Base-by-base conservation (phyloP, 2,888 invertebrate genomes). In the Troglohyphantes excavatus region DNA sequence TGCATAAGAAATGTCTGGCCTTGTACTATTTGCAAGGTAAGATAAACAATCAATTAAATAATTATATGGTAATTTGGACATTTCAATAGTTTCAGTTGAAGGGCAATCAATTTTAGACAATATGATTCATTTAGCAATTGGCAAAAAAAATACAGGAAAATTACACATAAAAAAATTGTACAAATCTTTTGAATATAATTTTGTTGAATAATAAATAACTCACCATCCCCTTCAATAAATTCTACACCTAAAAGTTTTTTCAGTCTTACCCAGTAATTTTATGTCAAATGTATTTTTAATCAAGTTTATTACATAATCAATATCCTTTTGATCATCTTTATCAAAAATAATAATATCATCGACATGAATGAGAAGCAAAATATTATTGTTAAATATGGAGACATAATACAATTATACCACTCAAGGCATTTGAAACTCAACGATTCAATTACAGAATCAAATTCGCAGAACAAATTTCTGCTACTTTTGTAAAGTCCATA, bases 261-360 rank as follows among this genome's bases (percentile, higher is more conserved):
- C n/a, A n/a, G 39, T 68, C 33, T n/a, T 68, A 19, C 68, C 39
- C 21, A 68, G n/a, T 2, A 33, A 7, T 68, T 68, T 68, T 21
- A 39, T 19, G 33, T 39, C 68, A 68, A 68, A 53, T 53, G 9
- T 53, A 3, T 13, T 3, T 2, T 39, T 39, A 11, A 39, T 39
- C 7, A 39, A 13, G 13, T 7, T 0, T 39, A 39, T 29, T 29
- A 67, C 19, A 33, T 5, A 17, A 67, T 67, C 29, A 0, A 29
- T 11, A n/a, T 67, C 27, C n/a, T 17, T 0, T 29, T 0, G 17
- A n/a, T 39, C 13, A n/a, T 39, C 13, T 39, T 39, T 39, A 39
- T 13, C 13, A 13, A 39, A 39, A 29, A 67, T 17, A 5, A 67
- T n/a, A 27, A 67, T 2, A 29, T 17, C 7, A 13, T 67, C n/a